These are phyloP conservation scores for Glaucopsyche alexis DNA, from an alignment of 2,888 invertebrate genomes.

Conservation along the genomic window DNA sequence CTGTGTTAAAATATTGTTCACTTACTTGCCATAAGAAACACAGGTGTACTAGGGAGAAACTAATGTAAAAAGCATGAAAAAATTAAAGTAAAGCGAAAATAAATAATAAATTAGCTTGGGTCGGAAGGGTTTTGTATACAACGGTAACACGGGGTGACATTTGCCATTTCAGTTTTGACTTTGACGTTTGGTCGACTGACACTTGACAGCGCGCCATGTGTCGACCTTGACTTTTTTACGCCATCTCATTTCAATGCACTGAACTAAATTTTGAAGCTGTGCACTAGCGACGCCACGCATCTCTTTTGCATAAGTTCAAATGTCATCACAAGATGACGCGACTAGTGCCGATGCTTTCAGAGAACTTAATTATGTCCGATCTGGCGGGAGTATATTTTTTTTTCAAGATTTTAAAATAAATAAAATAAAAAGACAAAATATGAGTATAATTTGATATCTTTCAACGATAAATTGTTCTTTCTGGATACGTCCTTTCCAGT, in stretches of 20 bases:
- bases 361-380: no score
- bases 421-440: no score
- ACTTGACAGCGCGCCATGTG: constrained; percentile 45
- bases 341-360: constrained; percentile 27
- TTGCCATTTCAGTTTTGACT: constrained; percentile 44
- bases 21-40: constrained; percentile 55
- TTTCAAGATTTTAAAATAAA: no score
- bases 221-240: constrained; percentile 45
- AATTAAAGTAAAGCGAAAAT: constrained; percentile 64
- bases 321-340: constrained; percentile 55
- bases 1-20: constrained; percentile 49
- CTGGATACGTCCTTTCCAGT: no score
- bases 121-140: constrained; percentile 71
- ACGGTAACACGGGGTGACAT: constrained; percentile 51
- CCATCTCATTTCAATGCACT: constrained; percentile 55
- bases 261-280: constrained; percentile 35
- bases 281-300: constrained; percentile 32
- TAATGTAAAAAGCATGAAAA: constrained; percentile 53
- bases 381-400: no score
- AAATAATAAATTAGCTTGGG: constrained; percentile 77
- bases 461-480: no score
- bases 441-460: no score
- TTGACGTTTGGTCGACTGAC: constrained; percentile 46
- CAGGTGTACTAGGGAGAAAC: constrained; percentile 47
- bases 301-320: constrained; percentile 56